Evolutionary conservation across 2,113 vertebrate genomes (phyloP).

Genomic region (Tiliqua scincoides): DNA sequence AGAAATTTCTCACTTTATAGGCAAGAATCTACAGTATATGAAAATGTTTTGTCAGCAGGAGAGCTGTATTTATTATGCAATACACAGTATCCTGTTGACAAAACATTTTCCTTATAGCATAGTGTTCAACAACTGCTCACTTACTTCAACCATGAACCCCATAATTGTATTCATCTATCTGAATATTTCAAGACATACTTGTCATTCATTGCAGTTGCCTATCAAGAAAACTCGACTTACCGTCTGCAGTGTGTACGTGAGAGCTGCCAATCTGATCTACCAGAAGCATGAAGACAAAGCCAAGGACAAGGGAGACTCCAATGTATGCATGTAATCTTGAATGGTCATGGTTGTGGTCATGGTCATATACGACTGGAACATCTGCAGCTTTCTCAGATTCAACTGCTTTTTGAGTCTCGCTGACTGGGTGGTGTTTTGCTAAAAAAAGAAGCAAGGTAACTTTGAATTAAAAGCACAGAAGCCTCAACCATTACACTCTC

Average conservation of each 20-base stretch:
- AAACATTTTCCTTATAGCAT: neutral
- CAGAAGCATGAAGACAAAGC: constrained; percentile 98
- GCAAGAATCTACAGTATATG: too few species aligned
- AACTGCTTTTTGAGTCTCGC: constrained; percentile 76
- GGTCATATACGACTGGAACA: constrained; percentile 72
- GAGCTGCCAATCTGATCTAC: constrained; percentile 97
- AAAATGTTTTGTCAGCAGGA: too few species aligned
- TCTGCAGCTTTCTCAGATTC: constrained; percentile 78
- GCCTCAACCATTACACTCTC: neutral
- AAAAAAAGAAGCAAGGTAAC: neutral
- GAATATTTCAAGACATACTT: neutral
- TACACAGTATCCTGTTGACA: neutral
- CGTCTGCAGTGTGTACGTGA: constrained; percentile 90
- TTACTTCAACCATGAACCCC: neutral
- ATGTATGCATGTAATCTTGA: constrained; percentile 92
- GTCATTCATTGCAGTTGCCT: neutral
- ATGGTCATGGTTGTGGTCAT: constrained; percentile 81
- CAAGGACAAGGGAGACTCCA: constrained; percentile 93
- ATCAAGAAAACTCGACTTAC: constrained; percentile 69
- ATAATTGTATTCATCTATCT: neutral
- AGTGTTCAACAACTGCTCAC: neutral
- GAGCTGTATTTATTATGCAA: too few species aligned
- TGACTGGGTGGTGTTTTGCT: constrained; percentile 84
- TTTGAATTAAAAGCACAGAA: neutral
- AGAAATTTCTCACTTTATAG: too few species aligned